These are phyloP conservation scores for Xiphophorus hellerii DNA, from an alignment of 2,113 vertebrate species.

Conservation along the genomic window DNA sequence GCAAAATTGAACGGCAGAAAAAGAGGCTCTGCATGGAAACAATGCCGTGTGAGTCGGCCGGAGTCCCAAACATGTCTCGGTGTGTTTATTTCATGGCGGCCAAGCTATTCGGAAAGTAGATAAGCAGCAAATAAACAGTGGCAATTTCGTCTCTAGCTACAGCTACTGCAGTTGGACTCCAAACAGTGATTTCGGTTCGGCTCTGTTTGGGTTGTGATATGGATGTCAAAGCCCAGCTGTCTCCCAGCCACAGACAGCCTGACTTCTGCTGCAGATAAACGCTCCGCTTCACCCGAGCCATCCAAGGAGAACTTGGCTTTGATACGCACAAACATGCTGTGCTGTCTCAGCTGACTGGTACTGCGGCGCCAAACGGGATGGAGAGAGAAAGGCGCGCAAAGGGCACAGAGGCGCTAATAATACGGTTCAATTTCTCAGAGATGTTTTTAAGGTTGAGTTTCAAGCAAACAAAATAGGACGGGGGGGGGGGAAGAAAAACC, in stretches of 20 bases:
- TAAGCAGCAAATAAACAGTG: conserved; percentile 62
- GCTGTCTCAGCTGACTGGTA: not conserved
- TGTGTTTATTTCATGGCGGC: conserved; percentile 48
- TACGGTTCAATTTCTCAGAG: too few relatives aligned
- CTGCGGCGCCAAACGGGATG: not conserved
- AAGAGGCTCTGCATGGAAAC: too few relatives aligned
- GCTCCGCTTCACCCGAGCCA: not conserved
- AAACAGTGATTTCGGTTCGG: conserved; percentile 16
- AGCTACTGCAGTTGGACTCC: conserved; percentile 40
- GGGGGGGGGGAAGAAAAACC: not conserved
- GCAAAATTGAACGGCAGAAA: too few relatives aligned
- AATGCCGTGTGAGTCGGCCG: conserved; percentile 2
- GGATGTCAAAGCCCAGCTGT: conserved; percentile 40
- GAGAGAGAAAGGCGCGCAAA: not conserved
- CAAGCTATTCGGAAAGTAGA: conserved; percentile 53
- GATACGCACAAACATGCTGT: not conserved
- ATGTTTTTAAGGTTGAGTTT: not conserved
- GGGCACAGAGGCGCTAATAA: not conserved
- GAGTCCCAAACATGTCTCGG: not conserved
- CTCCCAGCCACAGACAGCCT: conserved; percentile 46
- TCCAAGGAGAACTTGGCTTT: conserved; percentile 36
- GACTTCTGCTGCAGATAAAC: conserved; percentile 54
- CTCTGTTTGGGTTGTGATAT: conserved; percentile 71
- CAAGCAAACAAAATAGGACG: too few relatives aligned
- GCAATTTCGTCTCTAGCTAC: conserved; percentile 36